phyloP scores from a whole-genome alignment of 2,888 invertebrate genomes.

The Phorcus lineatus region DNA sequence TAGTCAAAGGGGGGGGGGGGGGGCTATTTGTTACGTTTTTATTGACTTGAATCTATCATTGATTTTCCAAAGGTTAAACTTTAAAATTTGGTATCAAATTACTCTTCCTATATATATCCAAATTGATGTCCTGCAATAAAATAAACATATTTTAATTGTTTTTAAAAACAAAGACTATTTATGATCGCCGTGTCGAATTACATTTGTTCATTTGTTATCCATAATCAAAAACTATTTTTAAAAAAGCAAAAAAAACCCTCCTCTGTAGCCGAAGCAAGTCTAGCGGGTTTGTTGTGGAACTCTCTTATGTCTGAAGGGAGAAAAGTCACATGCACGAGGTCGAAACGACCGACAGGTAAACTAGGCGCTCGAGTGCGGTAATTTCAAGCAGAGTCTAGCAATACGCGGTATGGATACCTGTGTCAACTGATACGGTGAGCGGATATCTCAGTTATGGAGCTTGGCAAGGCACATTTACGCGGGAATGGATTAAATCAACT shows the following conservation, averaged over 20 bases:
- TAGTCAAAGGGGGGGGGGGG: too few relatives aligned
- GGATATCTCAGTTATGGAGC: not conserved
- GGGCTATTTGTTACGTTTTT: too few relatives aligned
- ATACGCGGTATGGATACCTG: not conserved
- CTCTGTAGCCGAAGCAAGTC: not conserved
- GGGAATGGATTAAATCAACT: conserved; percentile 1
- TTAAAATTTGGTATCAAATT: too few relatives aligned
- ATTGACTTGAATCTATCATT: too few relatives aligned
- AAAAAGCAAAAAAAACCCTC: not conserved
- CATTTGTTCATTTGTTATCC: too few relatives aligned
- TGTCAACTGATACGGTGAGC: not conserved
- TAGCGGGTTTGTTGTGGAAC: conserved; percentile 6
- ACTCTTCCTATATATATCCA: too few relatives aligned
- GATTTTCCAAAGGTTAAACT: too few relatives aligned
- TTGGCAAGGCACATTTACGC: not conserved
- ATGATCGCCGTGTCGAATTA: too few relatives aligned
- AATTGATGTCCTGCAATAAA: too few relatives aligned
- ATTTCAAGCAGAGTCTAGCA: not conserved
- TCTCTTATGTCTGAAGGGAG: not conserved
- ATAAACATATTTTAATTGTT: too few relatives aligned
- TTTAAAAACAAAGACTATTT: too few relatives aligned
- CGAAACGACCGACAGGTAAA: not conserved
- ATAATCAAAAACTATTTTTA: too few relatives aligned
- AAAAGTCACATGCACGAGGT: not conserved
- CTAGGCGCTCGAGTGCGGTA: not conserved